Percentiles rank a stretch among this genome's conserved stretches.
Conservation (phyloP, 1,140 invertebrate genomes). For the Drosophila sulfurigaster region DNA sequence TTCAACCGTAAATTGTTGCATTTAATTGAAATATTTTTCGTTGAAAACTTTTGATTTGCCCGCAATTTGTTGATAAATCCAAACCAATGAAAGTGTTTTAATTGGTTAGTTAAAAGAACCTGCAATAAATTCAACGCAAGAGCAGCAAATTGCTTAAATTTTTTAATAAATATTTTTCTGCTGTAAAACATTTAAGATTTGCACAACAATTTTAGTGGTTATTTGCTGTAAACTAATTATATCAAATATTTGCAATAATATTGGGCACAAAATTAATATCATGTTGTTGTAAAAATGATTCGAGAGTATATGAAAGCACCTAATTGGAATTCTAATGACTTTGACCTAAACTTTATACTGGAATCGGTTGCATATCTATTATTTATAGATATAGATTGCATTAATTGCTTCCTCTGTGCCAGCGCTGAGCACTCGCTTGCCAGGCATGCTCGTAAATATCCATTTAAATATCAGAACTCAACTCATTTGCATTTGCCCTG, state of each 20-base stretch:
- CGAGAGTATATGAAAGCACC: neutral
- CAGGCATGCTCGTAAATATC: neutral
- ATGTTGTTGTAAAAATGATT: too few relatives aligned
- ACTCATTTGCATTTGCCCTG: slow-evolving; percentile 62
- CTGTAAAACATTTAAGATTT: too few relatives aligned
- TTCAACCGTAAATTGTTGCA: slow-evolving; percentile 52
- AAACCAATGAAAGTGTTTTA: neutral
- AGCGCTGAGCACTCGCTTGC: neutral
- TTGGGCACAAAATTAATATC: too few relatives aligned
- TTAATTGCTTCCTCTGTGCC: slow-evolving; percentile 1
- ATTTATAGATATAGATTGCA: slow-evolving; percentile 6
- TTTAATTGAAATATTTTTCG: slow-evolving; percentile 62
- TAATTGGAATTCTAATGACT: neutral
- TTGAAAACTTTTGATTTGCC: neutral
- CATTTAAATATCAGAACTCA: slow-evolving; percentile 31
- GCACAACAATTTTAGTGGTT: too few relatives aligned
- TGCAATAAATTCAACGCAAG: neutral
- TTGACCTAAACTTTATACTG: neutral
- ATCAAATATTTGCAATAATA: too few relatives aligned
- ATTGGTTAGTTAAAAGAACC: neutral
- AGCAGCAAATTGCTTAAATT: too few relatives aligned
- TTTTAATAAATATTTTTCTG: too few relatives aligned
- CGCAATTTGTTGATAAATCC: slow-evolving; percentile 1
- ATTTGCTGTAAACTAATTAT: neutral
- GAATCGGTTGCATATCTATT: neutral